Percentiles rank a stretch among this genome's conserved stretches.
Evolutionary conservation across 2,113 vertebrate genomes (phyloP).

Genomic region (Anas platyrhynchos): DNA sequence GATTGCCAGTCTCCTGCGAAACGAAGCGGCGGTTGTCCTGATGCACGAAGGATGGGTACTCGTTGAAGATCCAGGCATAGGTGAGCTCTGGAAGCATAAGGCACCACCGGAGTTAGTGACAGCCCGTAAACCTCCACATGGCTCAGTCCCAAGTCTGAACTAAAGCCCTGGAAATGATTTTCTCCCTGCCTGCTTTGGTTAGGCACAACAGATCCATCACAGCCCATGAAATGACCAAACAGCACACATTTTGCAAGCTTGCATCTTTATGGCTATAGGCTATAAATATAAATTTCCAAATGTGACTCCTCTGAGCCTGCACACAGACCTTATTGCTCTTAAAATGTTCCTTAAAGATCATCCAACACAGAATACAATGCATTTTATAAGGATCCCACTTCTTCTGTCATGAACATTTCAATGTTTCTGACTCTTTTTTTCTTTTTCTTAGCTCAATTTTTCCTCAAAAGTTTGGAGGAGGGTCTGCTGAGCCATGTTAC

Average conservation of each 20-base stretch:
- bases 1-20: constrained; percentile 94
- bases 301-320: not conserved
- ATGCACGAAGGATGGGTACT: constrained; percentile 90
- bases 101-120: not conserved
- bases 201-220: accelerated
- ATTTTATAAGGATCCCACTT: not conserved
- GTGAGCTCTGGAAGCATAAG: constrained; percentile 83
- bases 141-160: not conserved
- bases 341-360: not conserved
- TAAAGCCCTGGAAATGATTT: not conserved
- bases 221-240: accelerated
- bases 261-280: not conserved
- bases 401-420: not conserved
- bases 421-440: not conserved
- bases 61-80: constrained; percentile 99
- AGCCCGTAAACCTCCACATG: accelerated
- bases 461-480: not conserved
- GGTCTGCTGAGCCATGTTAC: not conserved
- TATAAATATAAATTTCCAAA: not conserved
- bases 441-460: not conserved
- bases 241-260: not conserved
- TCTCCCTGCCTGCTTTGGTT: not conserved
- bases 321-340: accelerated
- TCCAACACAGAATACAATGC: not conserved
- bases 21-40: constrained; percentile 95